Conservation (phyloP, 2,888 invertebrate species). For the Meteorus cinctellus region DNA sequence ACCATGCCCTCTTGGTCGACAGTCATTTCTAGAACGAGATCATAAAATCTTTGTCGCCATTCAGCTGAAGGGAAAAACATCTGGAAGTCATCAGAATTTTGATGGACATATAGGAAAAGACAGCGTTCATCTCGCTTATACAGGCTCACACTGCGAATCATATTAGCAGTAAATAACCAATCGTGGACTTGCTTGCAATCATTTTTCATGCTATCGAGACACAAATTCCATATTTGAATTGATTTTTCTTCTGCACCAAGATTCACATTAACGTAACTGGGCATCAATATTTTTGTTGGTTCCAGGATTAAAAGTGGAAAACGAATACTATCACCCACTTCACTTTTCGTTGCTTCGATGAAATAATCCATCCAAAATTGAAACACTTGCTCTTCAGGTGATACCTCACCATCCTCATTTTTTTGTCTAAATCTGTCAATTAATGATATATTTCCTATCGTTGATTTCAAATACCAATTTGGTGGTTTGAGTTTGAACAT, state of each 20-base stretch:
- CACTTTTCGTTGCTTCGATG: slow-evolving; percentile 91
- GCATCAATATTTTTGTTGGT: slow-evolving; percentile 93
- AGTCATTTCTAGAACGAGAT: slow-evolving; percentile 89
- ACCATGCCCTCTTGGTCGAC: slow-evolving; percentile 88
- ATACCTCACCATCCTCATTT: slow-evolving; percentile 81
- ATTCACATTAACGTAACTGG: slow-evolving; percentile 96
- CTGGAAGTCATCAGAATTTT: slow-evolving; percentile 99
- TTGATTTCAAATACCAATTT: slow-evolving; percentile 96
- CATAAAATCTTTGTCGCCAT: slow-evolving; percentile 88
- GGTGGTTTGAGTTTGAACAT: slow-evolving; percentile 94
- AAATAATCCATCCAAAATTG: slow-evolving; percentile 99
- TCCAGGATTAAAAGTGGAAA: slow-evolving; percentile 94
- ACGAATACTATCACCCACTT: slow-evolving; percentile 86
- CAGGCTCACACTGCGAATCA: slow-evolving; percentile 91
- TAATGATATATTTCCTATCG: slow-evolving; percentile 95
- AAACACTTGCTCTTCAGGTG: slow-evolving; percentile 91
- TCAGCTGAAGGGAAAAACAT: slow-evolving; percentile 95
- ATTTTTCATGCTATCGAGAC: slow-evolving; percentile 84
- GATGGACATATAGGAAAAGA: slow-evolving; percentile 96
- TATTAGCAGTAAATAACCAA: slow-evolving; percentile 93
- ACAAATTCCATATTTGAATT: slow-evolving; percentile 90
- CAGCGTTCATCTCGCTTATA: slow-evolving; percentile 97
- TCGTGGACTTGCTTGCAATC: slow-evolving; percentile 91
- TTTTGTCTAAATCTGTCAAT: slow-evolving; percentile 93
- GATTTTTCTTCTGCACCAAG: slow-evolving; percentile 95